phyloP scores from a whole-genome alignment of 2,113 vertebrate species.

The Actenoides lindsayi region DNA sequence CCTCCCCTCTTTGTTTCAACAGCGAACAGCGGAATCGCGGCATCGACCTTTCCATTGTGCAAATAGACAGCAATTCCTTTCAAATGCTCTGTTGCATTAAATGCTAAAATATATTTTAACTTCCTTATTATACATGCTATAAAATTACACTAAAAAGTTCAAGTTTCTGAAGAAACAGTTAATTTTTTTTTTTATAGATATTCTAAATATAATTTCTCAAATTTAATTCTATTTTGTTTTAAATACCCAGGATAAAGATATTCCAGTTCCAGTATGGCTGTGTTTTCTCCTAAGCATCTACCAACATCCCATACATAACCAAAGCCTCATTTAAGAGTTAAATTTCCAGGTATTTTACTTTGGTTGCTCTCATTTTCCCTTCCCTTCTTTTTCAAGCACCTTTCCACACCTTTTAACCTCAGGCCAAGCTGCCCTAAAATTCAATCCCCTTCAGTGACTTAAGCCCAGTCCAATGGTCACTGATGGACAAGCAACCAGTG shows the following conservation, averaged over 20 bases:
- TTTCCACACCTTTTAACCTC: neutral
- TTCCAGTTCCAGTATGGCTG: conserved; percentile 1
- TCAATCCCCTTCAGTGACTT: neutral
- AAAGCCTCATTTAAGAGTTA: neutral
- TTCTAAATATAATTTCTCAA: conserved; percentile 12
- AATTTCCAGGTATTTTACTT: neutral
- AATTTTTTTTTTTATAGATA: neutral
- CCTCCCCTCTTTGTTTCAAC: neutral
- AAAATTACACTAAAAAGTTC: conserved; percentile 73
- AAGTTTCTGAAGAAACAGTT: conserved; percentile 48
- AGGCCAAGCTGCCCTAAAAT: neutral
- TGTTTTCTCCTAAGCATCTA: neutral
- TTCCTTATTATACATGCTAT: conserved; percentile 69
- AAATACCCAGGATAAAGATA: conserved; percentile 20
- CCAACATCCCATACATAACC: neutral
- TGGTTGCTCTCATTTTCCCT: neutral
- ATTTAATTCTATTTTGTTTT: neutral
- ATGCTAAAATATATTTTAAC: conserved; percentile 73
- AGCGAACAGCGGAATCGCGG: neutral
- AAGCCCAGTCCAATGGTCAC: accelerated
- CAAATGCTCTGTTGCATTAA: conserved; percentile 46
- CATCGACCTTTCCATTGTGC: conserved; percentile 27
- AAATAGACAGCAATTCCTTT: conserved; percentile 39
- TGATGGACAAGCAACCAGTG: neutral
- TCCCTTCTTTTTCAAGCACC: neutral